Conservation (phyloP, 2,797 vertebrate species). For the Salmo trutta region DNA sequence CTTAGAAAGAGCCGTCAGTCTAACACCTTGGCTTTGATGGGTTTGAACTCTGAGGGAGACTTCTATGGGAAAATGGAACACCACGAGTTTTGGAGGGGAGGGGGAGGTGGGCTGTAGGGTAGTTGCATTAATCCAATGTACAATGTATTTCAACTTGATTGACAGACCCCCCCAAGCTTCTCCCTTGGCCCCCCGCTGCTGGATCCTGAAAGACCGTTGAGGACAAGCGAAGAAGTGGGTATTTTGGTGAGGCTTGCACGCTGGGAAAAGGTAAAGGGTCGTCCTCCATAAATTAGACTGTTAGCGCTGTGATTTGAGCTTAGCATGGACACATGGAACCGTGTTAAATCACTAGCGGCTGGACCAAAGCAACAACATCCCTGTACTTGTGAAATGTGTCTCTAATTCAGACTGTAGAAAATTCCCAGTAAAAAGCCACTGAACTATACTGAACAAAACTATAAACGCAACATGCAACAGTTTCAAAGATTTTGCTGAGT, state of each 20-base stretch:
- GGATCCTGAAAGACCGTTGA: conserved; percentile 27
- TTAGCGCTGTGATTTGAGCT: conserved; percentile 38
- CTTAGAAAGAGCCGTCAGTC: conserved; percentile 49
- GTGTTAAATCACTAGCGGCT: background rate
- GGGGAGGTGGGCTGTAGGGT: conserved; percentile 4
- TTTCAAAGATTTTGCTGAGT: too few species aligned
- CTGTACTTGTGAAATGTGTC: background rate
- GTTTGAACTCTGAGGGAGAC: conserved; percentile 19
- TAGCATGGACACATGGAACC: conserved; percentile 30
- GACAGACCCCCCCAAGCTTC: conserved; percentile 52
- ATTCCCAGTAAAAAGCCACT: background rate
- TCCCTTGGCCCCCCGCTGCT: conserved; percentile 48
- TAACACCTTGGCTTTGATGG: conserved; percentile 42
- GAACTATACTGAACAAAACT: too few species aligned
- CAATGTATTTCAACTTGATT: conserved; percentile 71
- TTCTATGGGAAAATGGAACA: conserved; percentile 64
- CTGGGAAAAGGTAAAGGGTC: conserved; percentile 64
- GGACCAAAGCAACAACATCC: background rate
- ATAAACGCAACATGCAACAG: too few species aligned
- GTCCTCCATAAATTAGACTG: conserved; percentile 54
- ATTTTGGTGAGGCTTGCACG: conserved; percentile 47
- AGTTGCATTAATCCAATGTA: conserved; percentile 64
- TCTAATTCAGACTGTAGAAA: background rate
- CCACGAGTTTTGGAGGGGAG: conserved; percentile 47
- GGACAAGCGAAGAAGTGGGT: conserved; percentile 47